Conservation (phyloP, 30 jellyfish, hydroid and myxozoan genomes). For the Turritopsis rubra region DNA sequence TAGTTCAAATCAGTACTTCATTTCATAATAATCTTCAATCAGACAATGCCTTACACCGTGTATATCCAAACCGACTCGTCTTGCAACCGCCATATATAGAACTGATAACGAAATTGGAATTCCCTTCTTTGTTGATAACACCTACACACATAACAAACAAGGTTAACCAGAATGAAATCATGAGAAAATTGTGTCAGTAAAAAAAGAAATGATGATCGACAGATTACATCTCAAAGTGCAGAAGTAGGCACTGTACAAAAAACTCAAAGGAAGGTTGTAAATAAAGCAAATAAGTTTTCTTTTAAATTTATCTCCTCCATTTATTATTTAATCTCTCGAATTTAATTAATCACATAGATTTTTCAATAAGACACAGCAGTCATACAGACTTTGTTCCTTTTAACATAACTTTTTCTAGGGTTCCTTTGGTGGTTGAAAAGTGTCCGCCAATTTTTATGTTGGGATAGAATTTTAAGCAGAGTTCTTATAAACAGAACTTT, state of each 20-base stretch:
- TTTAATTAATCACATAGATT: no score
- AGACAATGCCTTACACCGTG: slow-evolving; percentile 69
- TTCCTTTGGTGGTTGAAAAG: no score
- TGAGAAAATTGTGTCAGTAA: background rate
- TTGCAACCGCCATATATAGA: slow-evolving; percentile 55
- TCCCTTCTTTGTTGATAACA: slow-evolving; percentile 44
- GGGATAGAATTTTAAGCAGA: no score
- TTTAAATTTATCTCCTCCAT: background rate
- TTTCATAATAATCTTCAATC: no score
- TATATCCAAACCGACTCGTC: slow-evolving; percentile 47
- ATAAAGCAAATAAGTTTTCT: background rate
- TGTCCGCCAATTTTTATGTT: no score
- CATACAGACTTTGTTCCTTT: no score
- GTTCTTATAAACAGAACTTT: no score
- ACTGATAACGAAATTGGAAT: slow-evolving; percentile 66
- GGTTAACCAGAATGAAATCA: background rate
- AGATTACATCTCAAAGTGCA: background rate
- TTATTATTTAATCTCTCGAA: no score
- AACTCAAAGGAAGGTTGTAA: background rate
- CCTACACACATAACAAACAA: slow-evolving; percentile 27
- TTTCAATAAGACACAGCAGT: no score
- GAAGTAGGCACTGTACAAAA: background rate
- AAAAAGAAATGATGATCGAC: background rate
- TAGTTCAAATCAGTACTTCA: no score
- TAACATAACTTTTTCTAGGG: no score